Conservation (phyloP, 2,888 invertebrate species). For the Oxyteleia sp. region DNA sequence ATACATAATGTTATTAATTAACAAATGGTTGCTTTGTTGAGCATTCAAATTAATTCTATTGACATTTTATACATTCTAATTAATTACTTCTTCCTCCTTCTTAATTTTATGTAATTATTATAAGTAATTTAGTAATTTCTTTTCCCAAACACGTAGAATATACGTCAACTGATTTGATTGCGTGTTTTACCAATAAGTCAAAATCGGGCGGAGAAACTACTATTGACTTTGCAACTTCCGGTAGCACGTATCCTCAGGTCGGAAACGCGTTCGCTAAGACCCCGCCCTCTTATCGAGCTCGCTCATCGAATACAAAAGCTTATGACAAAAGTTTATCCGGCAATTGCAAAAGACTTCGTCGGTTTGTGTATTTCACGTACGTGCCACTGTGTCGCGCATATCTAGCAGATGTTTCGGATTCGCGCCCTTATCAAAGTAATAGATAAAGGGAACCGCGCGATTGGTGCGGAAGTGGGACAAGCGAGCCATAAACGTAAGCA, state of each 20-base stretch:
- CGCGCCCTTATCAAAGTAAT: too few relatives aligned
- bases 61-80: too few relatives aligned
- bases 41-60: too few relatives aligned
- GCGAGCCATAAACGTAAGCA: slow-evolving; percentile 59
- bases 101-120: too few relatives aligned
- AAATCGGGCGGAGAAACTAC: slow-evolving; percentile 12
- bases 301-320: slow-evolving; percentile 45
- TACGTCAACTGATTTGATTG: slow-evolving; percentile 8
- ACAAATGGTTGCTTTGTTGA: too few relatives aligned
- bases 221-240: slow-evolving; percentile 35
- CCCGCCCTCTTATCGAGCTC: slow-evolving; percentile 37
- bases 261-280: slow-evolving; percentile 19
- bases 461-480: slow-evolving; percentile 58
- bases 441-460: slow-evolving; percentile 42
- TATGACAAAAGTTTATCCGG: slow-evolving; percentile 45
- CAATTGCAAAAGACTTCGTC: slow-evolving; percentile 24
- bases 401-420: slow-evolving; percentile 61
- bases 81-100: too few relatives aligned
- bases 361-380: slow-evolving; percentile 40
- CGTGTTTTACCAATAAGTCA: slow-evolving; percentile 21
- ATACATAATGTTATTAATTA: too few relatives aligned
- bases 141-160: too few relatives aligned
- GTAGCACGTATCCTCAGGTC: slow-evolving; percentile 13
- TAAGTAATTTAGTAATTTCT: too few relatives aligned
- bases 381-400: slow-evolving; percentile 25